These are phyloP conservation scores for Schrankia costaestrigalis DNA, from an alignment of 2,888 invertebrate species.

Conservation along the genomic window DNA sequence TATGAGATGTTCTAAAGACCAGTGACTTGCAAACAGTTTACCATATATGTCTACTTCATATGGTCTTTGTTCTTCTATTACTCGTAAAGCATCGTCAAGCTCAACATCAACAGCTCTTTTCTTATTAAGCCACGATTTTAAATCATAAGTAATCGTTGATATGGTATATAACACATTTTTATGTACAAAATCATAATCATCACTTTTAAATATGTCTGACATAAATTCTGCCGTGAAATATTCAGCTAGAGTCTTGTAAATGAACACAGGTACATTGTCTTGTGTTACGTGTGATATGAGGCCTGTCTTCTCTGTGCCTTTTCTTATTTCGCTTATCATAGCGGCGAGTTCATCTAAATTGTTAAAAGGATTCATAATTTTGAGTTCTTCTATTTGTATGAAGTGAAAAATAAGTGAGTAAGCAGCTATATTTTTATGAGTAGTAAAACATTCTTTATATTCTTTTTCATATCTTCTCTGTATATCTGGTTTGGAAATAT, in stretches of 20 bases:
- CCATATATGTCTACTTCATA: no score
- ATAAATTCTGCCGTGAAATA: constrained; percentile 5
- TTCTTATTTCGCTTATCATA: constrained; percentile 1
- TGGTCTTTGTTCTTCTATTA: no score
- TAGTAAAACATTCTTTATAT: constrained; percentile 8
- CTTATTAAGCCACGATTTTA: no score
- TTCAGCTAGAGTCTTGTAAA: constrained; percentile 5
- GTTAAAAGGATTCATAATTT: constrained; percentile 4
- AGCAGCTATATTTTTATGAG: constrained; percentile 20
- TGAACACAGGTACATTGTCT: constrained; percentile 4
- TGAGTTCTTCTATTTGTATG: constrained; percentile 5
- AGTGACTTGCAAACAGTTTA: no score
- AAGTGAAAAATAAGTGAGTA: no score
- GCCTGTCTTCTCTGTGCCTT: constrained; percentile 5
- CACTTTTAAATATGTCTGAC: constrained; percentile 3
- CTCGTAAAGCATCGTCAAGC: no score
- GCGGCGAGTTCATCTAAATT: neutral
- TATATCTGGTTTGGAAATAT: constrained; percentile 13
- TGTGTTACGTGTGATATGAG: constrained; percentile 3
- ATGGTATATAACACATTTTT: no score
- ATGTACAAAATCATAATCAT: no score
- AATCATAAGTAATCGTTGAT: neutral
- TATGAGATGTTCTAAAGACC: no score
- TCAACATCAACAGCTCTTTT: no score
- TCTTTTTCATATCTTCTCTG: constrained; percentile 13